Evolutionary conservation across 2,797 vertebrate species (phyloP).

Genomic region (Steatocranus sp.): DNA sequence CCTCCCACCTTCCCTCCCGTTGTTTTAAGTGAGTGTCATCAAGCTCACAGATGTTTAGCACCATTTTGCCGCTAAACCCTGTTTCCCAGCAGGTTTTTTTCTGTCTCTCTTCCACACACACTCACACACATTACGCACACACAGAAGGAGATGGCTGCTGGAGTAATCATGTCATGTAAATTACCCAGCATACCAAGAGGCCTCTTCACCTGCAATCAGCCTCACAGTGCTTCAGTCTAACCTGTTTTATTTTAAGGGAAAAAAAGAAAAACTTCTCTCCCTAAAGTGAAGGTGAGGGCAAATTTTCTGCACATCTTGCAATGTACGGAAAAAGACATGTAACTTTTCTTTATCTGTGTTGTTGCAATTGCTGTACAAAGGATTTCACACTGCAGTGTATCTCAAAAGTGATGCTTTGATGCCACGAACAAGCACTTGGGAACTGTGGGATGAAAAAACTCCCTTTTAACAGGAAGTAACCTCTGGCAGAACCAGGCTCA

Average conservation of each 20-base stretch:
- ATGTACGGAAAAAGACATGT: neutral
- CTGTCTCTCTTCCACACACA: neutral
- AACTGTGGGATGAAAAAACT: neutral
- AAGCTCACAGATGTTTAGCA: conserved; percentile 66
- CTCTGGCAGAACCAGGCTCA: neutral
- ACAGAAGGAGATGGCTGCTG: conserved; percentile 18
- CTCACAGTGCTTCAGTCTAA: conserved; percentile 44
- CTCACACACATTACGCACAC: neutral
- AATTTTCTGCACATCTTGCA: conserved; percentile 12
- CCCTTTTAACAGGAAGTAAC: neutral
- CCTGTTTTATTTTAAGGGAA: neutral
- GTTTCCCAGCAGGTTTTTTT: neutral
- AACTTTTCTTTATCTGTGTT: neutral
- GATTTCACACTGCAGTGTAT: neutral
- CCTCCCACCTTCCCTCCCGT: conserved; percentile 30
- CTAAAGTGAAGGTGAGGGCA: conserved; percentile 2
- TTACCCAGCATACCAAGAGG: conserved; percentile 65
- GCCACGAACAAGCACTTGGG: neutral
- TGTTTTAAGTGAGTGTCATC: conserved; percentile 67
- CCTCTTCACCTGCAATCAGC: conserved; percentile 73
- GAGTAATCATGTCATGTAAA: conserved; percentile 71
- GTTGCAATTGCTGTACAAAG: neutral
- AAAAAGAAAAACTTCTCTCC: conserved; percentile 19
- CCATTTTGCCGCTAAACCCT: conserved; percentile 44
- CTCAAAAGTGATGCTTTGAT: neutral